These are phyloP conservation scores for Mormoops blainvillei DNA, from an alignment of 2,113 vertebrate genomes.

Conservation along the genomic window DNA sequence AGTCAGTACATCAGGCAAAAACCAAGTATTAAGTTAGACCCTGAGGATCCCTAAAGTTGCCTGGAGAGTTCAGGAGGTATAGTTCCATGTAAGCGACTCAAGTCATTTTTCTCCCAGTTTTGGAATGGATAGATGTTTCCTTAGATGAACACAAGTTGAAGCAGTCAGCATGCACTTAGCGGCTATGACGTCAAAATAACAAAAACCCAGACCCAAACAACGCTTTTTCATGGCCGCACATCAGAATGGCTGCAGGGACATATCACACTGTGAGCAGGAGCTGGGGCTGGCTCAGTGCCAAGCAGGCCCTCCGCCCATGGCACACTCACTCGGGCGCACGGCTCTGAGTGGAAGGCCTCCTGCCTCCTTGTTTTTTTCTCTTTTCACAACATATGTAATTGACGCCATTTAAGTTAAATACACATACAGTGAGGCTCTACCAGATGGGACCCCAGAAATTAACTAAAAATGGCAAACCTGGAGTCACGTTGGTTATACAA, in stretches of 20 bases:
- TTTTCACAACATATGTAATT: neutral
- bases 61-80: neutral
- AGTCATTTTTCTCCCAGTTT: neutral
- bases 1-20: neutral
- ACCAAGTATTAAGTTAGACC: neutral
- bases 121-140: neutral
- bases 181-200: neutral
- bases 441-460: neutral
- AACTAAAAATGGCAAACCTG: neutral
- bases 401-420: neutral
- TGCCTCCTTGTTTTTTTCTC: neutral
- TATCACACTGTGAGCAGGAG: neutral
- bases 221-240: neutral
- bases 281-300: neutral
- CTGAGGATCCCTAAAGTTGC: neutral
- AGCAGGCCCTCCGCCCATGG: rapidly evolving
- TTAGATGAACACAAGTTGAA: neutral
- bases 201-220: neutral
- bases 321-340: rapidly evolving
- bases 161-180: neutral
- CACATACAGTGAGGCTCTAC: neutral
- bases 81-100: neutral
- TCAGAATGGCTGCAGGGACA: neutral
- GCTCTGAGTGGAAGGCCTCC: neutral
- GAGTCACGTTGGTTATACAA: neutral